Evolutionary conservation across 2,888 invertebrate genomes (phyloP), one percentile per base, ranked within the genome.

Genomic region (Tholera decimalis): DNA sequence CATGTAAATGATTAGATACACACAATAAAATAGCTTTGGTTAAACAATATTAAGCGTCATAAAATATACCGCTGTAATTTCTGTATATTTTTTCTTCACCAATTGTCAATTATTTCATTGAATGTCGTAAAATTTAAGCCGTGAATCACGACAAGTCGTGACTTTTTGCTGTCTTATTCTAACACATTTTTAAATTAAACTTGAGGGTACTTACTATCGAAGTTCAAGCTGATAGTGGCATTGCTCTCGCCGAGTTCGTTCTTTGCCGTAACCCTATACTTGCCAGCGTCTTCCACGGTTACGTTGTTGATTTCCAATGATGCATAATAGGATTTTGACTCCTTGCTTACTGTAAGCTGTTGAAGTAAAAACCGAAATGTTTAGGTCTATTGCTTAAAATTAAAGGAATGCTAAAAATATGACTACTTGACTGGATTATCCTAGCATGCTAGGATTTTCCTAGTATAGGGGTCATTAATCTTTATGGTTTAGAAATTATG

Each of bases 181-280:
- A 50, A 44, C 8, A 54, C 13, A 20, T 18, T 37, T 63, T 41
- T 18, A 0, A 3, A 41, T 18, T n/a, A 0, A 43, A 53, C 18
- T 62, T 50, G n/a, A 60, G 24, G 20, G 61, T 79, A 98, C 98
- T 98, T 97, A 99, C 99, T 99, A 97, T 99, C 99, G 96, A 99
- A 99, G 96, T 99, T 99, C 87, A 99, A 97, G 96, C 99, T 99
- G 95, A 99, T 98, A 77, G 99, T 99, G 74, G 99, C 99, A 93
- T 99, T 99, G 92, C 98, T 98, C 95, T 99, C 99, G 92, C 99
- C 99, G 88, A 99, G 97, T 96, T 99, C 98, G 96, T 99, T 99
- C 96, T 99, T 99, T 88, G 99, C 99, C 88, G 98, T 98, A 87
- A 99, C 98, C 96, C 98, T 98, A 96, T 99, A 99, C 96, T 99